Evolutionary conservation across 92 coral and sea anemone species (phyloP).

Genomic region (Heliopora coerulea): DNA sequence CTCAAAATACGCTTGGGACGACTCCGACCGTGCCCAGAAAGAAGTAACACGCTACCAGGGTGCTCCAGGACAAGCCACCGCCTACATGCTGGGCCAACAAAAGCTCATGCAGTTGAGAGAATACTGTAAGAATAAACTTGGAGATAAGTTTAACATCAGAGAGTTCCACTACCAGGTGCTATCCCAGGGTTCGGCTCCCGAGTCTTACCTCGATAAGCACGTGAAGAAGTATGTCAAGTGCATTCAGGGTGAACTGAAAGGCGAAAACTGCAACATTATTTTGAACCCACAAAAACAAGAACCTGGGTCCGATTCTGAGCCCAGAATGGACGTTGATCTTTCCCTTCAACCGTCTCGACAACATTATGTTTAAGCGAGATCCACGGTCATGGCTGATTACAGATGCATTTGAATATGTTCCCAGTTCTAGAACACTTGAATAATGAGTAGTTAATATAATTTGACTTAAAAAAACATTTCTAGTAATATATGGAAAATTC

Average conservation of each 20-base stretch:
- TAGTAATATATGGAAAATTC: too few relatives aligned
- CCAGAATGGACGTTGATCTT: too few relatives aligned
- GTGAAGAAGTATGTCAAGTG: constrained; percentile 79
- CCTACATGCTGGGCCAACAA: constrained; percentile 75
- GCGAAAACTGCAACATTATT: constrained; percentile 52
- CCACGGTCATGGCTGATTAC: too few relatives aligned
- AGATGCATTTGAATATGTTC: too few relatives aligned
- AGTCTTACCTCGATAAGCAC: constrained; percentile 61
- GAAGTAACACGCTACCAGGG: constrained; percentile 93
- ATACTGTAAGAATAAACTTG: constrained; percentile 54
- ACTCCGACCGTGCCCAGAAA: constrained; percentile 38
- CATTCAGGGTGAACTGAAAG: constrained; percentile 35
- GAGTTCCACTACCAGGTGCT: constrained; percentile 84
- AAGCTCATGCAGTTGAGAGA: constrained; percentile 57
- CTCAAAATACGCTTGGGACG: constrained; percentile 55
- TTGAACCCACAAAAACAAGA: constrained; percentile 31
- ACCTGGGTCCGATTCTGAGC: too few relatives aligned
- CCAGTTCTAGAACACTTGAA: too few relatives aligned
- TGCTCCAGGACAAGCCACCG: constrained; percentile 79
- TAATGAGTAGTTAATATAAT: too few relatives aligned
- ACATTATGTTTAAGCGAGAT: too few relatives aligned
- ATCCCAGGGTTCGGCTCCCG: constrained; percentile 84
- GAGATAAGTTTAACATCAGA: constrained; percentile 63
- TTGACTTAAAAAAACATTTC: too few relatives aligned
- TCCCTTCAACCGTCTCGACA: too few relatives aligned